These are phyloP conservation scores for Atherix ibis DNA, from an alignment of 2,888 invertebrate genomes.

Conservation along the genomic window DNA sequence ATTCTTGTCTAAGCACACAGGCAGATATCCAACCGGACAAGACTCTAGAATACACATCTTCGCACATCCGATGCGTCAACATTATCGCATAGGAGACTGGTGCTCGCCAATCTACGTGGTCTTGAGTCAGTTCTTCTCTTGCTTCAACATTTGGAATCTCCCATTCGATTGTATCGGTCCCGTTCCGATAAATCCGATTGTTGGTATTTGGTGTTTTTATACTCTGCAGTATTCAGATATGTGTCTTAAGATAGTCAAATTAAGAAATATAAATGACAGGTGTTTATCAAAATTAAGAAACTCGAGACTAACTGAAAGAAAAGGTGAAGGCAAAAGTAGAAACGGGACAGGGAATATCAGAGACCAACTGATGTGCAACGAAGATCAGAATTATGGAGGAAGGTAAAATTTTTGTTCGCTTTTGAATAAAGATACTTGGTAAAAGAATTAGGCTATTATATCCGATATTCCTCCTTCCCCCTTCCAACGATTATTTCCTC, in stretches of 20 bases:
- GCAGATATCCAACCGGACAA: background rate
- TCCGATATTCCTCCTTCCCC: too few relatives aligned
- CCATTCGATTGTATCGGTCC: background rate
- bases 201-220: background rate
- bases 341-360: background rate
- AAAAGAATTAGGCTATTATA: too few relatives aligned
- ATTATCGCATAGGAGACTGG: background rate
- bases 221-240: slow-evolving; percentile 6
- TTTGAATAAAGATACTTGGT: too few relatives aligned
- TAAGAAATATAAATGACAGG: slow-evolving; percentile 12
- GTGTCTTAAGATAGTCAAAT: slow-evolving; percentile 11
- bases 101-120: background rate
- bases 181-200: background rate
- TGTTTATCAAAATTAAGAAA: slow-evolving; percentile 12
- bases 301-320: too few relatives aligned
- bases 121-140: background rate
- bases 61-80: background rate
- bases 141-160: too few relatives aligned
- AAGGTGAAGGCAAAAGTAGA: slow-evolving; percentile 3
- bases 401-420: too few relatives aligned
- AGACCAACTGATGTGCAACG: too few relatives aligned
- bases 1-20: too few relatives aligned
- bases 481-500: too few relatives aligned
- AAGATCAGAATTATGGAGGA: too few relatives aligned
- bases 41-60: background rate